Percentiles rank a stretch among this genome's conserved stretches.
phyloP scores from a whole-genome alignment of 1,140 invertebrate genomes.

The Oreohelix idahoensis region DNA sequence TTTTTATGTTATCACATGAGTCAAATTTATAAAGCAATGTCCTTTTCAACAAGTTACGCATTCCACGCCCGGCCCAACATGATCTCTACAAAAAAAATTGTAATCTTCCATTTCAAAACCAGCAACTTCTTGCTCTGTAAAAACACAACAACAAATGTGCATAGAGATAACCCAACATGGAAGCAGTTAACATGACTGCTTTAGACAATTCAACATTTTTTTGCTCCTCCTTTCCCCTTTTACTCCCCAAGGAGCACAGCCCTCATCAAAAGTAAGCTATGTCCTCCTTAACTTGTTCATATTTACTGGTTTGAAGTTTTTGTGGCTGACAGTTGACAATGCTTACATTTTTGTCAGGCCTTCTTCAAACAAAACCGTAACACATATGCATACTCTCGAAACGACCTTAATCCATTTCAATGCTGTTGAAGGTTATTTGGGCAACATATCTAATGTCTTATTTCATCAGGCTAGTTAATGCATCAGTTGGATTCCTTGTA shows the following conservation, averaged over 20 bases:
- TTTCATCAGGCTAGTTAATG: background rate
- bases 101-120: background rate
- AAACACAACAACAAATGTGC: constrained; percentile 3
- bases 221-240: background rate
- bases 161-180: background rate
- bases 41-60: background rate
- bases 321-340: too few relatives aligned
- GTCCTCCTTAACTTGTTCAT: too few relatives aligned
- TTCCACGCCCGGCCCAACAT: background rate
- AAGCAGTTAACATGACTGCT: background rate
- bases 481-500: background rate
- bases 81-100: background rate
- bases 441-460: background rate
- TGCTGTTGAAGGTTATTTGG: background rate
- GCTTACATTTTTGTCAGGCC: background rate
- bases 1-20: background rate
- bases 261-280: too few relatives aligned
- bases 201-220: background rate
- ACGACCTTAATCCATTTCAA: too few relatives aligned
- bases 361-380: too few relatives aligned
- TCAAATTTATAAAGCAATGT: background rate
- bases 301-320: too few relatives aligned
- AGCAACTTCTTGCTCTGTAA: background rate
- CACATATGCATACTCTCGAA: too few relatives aligned
- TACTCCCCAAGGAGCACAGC: background rate